These are phyloP conservation scores for Candidula unifasciata DNA, from an alignment of 2,888 invertebrate species.

Conservation along the genomic window DNA sequence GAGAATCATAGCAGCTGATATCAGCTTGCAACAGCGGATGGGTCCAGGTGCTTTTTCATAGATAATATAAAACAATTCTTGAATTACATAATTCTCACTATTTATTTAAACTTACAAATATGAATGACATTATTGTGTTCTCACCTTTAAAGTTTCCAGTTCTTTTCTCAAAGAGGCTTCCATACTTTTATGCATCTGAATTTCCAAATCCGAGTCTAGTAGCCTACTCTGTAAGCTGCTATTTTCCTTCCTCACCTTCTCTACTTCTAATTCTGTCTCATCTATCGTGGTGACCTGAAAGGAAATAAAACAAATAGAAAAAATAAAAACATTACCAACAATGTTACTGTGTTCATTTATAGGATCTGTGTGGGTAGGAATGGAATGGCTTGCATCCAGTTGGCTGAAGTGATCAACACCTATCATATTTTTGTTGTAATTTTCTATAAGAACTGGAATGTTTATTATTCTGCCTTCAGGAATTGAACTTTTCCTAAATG, in stretches of 20 bases:
- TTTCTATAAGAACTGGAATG: no score
- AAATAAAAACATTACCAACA: background rate
- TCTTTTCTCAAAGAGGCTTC: conserved; percentile 24
- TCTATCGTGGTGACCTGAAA: conserved; percentile 28
- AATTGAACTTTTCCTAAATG: no score
- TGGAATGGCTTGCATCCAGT: no score
- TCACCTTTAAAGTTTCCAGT: conserved; percentile 1
- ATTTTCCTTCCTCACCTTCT: conserved; percentile 28
- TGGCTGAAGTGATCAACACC: no score
- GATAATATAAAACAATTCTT: no score
- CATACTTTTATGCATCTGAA: background rate
- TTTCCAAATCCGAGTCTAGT: conserved; percentile 25
- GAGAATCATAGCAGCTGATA: no score
- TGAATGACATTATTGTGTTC: background rate
- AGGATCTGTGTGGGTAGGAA: no score
- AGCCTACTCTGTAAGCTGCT: conserved; percentile 13
- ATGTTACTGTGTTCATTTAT: background rate
- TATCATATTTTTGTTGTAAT: no score
- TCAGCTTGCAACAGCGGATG: no score
- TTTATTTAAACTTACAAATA: background rate
- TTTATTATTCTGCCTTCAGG: no score
- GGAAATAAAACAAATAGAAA: background rate
- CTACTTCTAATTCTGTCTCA: conserved; percentile 29
- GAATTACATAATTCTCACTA: background rate
- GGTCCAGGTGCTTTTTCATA: no score